Evolutionary conservation across 92 coral and sea anemone genomes (phyloP).

Genomic region (Zoanthus gigantus): DNA sequence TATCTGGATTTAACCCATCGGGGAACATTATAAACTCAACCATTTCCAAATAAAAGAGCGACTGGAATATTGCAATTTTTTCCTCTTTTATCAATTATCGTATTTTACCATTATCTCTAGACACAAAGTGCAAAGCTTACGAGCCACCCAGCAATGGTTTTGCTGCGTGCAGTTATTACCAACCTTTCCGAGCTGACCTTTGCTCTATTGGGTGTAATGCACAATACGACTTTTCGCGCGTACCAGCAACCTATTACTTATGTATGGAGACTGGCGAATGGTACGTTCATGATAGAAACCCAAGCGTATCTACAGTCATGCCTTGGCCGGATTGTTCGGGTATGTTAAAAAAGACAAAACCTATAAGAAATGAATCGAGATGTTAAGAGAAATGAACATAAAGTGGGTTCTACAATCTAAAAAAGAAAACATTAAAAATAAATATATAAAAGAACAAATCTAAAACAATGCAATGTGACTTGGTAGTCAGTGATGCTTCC

Average conservation of each 20-base stretch:
- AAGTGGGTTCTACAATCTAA: no score
- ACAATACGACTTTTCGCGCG: conserved; percentile 81
- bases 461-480: no score
- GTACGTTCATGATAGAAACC: conserved; percentile 57
- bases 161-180: conserved; percentile 40
- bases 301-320: conserved; percentile 57
- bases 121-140: conserved; percentile 71
- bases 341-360: neutral
- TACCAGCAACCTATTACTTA: conserved; percentile 76
- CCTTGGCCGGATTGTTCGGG: conserved; percentile 99
- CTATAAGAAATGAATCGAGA: no score
- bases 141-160: conserved; percentile 94
- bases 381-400: no score
- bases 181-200: conserved; percentile 55
- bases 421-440: no score
- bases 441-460: no score
- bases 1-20: no score
- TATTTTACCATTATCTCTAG: conserved; percentile 21
- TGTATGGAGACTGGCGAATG: conserved; percentile 72
- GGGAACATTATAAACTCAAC: no score
- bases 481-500: no score
- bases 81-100: no score
- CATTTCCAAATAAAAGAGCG: no score
- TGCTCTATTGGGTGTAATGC: conserved; percentile 71
- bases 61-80: no score